Percentiles rank a stretch among this genome's conserved stretches.
phyloP scores from a whole-genome alignment of 2,113 vertebrate genomes.

The Tachuris rubrigastra region DNA sequence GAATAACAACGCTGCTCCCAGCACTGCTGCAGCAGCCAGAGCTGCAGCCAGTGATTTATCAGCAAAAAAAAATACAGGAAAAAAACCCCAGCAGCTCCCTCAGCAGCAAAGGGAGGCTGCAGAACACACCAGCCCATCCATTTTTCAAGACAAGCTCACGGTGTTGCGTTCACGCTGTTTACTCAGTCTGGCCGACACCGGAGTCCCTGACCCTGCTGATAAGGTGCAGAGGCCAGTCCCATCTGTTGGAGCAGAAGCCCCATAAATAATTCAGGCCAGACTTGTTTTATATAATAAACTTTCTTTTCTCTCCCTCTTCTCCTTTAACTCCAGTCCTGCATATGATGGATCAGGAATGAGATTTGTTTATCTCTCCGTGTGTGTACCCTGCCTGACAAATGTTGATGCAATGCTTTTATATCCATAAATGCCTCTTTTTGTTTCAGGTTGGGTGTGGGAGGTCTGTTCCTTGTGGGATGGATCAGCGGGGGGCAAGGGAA shows the following conservation, averaged over 20 bases:
- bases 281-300: not conserved
- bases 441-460: not conserved
- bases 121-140: not conserved
- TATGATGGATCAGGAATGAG: not conserved
- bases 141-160: not conserved
- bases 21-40: not conserved
- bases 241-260: not conserved
- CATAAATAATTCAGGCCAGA: not conserved
- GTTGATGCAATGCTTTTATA: not conserved
- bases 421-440: not conserved
- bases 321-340: not conserved
- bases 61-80: not conserved
- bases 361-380: not conserved
- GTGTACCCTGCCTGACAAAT: not conserved
- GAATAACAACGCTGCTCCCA: not conserved
- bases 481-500: rapidly evolving
- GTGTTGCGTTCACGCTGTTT: not conserved
- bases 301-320: not conserved
- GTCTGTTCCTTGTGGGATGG: not conserved
- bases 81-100: not conserved
- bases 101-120: not conserved
- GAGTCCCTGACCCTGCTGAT: not conserved
- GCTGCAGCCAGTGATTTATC: not conserved
- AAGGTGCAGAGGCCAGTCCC: not conserved
- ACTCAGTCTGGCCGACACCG: not conserved